Conservation (phyloP, 2,113 vertebrate species). For the Saguinus midas region DNA sequence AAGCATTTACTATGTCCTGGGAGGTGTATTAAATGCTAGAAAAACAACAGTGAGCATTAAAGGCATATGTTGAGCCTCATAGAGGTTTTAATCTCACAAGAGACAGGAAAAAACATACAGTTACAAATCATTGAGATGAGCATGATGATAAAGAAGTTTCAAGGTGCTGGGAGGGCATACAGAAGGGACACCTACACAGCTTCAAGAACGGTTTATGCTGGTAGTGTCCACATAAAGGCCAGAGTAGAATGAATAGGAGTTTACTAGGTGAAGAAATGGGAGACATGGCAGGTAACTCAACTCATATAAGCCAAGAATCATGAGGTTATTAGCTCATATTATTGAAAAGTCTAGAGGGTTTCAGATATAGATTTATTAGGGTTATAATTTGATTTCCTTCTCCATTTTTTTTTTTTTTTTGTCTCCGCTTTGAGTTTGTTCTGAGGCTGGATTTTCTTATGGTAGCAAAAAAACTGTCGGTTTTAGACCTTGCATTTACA, state of each 20-base stretch:
- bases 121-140: not conserved
- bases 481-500: not conserved
- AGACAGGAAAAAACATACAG: not conserved
- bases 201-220: not conserved
- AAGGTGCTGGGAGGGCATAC: not conserved
- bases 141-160: not conserved
- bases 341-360: not conserved
- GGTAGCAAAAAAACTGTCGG: not conserved
- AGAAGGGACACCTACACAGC: not conserved
- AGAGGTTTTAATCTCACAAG: not conserved
- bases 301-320: not conserved
- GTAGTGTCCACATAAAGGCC: not conserved
- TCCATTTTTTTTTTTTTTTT: not conserved
- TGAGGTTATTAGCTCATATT: not conserved
- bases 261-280: not conserved
- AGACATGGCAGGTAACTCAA: not conserved
- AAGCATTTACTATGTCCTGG: not conserved
- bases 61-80: not conserved
- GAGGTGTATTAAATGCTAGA: not conserved
- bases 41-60: not conserved
- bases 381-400: not conserved
- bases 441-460: not conserved
- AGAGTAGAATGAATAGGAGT: not conserved
- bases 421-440: not conserved
- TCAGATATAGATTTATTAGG: not conserved